Evolutionary conservation across 2,797 vertebrate species (phyloP).

Genomic region (Chiloscyllium punctatum): DNA sequence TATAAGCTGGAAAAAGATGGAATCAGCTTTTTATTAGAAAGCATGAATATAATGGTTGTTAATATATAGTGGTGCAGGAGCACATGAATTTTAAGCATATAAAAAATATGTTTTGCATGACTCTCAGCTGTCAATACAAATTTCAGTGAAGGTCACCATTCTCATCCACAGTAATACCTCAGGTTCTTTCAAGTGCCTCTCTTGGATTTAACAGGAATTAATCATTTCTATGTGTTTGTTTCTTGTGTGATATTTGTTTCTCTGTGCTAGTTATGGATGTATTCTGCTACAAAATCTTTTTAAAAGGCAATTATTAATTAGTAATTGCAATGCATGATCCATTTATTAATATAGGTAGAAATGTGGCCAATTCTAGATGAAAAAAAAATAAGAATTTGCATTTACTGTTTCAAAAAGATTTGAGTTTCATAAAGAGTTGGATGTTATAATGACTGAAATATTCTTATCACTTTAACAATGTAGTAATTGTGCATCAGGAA

Average conservation of each 20-base stretch:
- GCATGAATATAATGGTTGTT: background rate
- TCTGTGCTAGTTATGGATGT: background rate
- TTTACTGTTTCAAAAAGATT: too few species aligned
- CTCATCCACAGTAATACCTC: background rate
- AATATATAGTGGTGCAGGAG: background rate
- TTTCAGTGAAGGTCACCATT: background rate
- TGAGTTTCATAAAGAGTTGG: background rate
- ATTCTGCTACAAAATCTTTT: background rate
- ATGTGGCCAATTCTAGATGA: background rate
- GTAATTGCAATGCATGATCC: background rate
- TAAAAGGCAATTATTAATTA: background rate
- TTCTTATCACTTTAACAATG: background rate
- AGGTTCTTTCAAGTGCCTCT: background rate
- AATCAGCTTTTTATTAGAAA: background rate
- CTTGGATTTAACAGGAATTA: background rate
- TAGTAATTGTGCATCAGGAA: background rate
- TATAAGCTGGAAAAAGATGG: background rate
- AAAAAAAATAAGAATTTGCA: background rate
- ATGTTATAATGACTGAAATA: background rate
- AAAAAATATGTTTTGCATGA: background rate
- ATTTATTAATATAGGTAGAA: background rate
- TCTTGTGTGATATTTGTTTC: background rate
- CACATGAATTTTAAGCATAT: background rate
- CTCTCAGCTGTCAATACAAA: background rate
- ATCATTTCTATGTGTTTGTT: background rate